Percentiles rank a stretch among this genome's conserved stretches.
Conservation (phyloP, 1,140 invertebrate species). For the Dinothrombium tinctorium region DNA sequence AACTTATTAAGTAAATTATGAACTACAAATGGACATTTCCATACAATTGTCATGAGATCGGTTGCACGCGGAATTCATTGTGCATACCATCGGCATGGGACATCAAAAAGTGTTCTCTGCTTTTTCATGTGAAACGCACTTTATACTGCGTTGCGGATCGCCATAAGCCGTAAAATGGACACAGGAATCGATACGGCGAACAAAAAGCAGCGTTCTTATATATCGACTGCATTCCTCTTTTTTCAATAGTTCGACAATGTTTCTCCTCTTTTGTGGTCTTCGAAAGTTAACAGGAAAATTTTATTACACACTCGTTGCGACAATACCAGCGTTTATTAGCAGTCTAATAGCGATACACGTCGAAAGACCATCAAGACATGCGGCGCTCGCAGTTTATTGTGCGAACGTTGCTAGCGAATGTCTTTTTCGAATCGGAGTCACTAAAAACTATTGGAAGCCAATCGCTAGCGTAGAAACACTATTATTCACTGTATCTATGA, state of each 20-base stretch:
- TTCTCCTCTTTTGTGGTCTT: slow-evolving; percentile 35
- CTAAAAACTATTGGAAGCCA: slow-evolving; percentile 17
- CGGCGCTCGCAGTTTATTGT: slow-evolving; percentile 45
- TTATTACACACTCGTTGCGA: slow-evolving; percentile 8
- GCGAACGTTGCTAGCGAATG: slow-evolving; percentile 28
- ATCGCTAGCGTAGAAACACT: slow-evolving; percentile 34
- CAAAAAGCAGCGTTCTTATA: too few species aligned
- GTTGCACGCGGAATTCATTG: too few species aligned
- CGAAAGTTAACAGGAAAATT: slow-evolving; percentile 1
- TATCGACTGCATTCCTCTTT: too few species aligned
- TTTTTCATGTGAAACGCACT: too few species aligned
- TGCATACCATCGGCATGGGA: too few species aligned
- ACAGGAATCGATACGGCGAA: too few species aligned
- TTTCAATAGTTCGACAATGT: slow-evolving; percentile 44
- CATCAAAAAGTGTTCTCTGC: too few species aligned
- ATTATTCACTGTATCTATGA: slow-evolving; percentile 7
- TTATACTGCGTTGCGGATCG: too few species aligned
- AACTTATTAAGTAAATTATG: too few species aligned
- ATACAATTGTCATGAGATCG: too few species aligned
- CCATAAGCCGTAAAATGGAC: too few species aligned
- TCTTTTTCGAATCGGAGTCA: background rate
- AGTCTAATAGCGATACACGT: background rate
- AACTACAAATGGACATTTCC: too few species aligned
- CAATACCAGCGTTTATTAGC: slow-evolving; percentile 5
- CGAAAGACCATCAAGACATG: slow-evolving; percentile 23